Base-by-base conservation (phyloP, 2,113 vertebrate genomes). In the Scophthalmus maximus region DNA sequence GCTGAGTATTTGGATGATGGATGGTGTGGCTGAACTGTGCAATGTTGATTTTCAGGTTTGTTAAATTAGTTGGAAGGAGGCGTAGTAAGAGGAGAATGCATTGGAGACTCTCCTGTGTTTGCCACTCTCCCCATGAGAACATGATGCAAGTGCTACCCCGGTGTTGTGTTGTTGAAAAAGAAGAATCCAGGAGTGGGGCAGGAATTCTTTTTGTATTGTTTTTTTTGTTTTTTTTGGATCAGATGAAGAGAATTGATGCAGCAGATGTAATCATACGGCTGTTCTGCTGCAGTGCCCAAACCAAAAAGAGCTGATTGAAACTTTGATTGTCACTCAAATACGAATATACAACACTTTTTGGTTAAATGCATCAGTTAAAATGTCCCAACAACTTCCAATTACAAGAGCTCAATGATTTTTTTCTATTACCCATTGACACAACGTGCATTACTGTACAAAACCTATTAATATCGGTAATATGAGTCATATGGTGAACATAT, bases 211-310 rank as follows among this genome's bases (percentile, higher is more conserved):
- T 36, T 38, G 27, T 47, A 69, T 56, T n/a, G n/a, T n/a, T n/a
- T n/a, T n/a, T 75, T 69, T 76, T 34, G 20, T 22, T 60, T 73
- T 60, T 76, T 29, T 60, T n/a, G n/a, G 11, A 70, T 81, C 68
- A 46, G n/a, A 70, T 63, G 9, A 18, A 22, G 60, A 47, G 73
- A 57, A 50, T 27, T 38, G 10, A 15, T 52, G 23, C 59, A 47
- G 26, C 51, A 68, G 72, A 63, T 29, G 74, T 36, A 67, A 76
- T 78, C 27, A 50, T 47, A 18, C 38, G n/a, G 44, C 63, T 29
- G 67, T 26, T 73, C 55, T 61, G 56, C 61, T 72, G 36, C 18
- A 10, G 62, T 67, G 64, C 30, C 20, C 20, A 6, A 49, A 83
- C 7, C 12, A 14, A 53, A 76, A 25, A 49, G 27, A 34, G 20